Base-by-base conservation (phyloP, 2,113 vertebrate genomes). In the Numenius arquata region DNA sequence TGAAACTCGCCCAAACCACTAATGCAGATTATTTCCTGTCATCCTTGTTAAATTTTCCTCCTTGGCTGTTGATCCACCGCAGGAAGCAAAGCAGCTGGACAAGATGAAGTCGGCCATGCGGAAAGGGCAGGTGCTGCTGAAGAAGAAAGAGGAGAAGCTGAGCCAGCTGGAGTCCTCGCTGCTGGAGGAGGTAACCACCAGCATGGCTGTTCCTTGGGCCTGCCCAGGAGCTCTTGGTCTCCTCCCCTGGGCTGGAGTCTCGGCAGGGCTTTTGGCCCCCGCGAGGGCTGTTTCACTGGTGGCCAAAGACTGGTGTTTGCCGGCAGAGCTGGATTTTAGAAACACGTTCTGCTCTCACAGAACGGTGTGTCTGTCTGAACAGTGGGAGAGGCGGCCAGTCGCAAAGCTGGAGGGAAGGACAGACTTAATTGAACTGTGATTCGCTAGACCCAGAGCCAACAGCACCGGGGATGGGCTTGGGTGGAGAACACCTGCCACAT, bases 141-240 rank as follows among this genome's bases (percentile, higher is more conserved):
- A 88, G 92, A 98, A 97, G 97, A 98, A 99, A 43, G 98, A 99
- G 71, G 98, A 99, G 92, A 97, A 97, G 32, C 98, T 99, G 20
- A 98, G 86, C 79, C 98, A 99, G 96, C 96, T 99, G 75, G 98
- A 99, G 97, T 98, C 96, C 53, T 99, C 99, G 0, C 94, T 99
- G 58, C 93, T 90, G 71, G 98, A 99, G 38, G 98, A 99, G 99
- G 99, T 99, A 48, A 82, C 3, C 18, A 6, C 11, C 32, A 8
- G 23, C 30, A 2, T 8, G 32, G 3, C 63, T 5, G 6, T 7
- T 32, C 10, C 43, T 25, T 2, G 55, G 25, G 32, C 43, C 59
- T 59, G 38, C 27, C 50, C 90, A 65, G 30, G 30, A 70, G 67
- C 48, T 59, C 76, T 11, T 10, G 43, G 43, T 36, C 32, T 40